phyloP scores from a whole-genome alignment of 2,797 vertebrate genomes.

The Myotis findleyi region DNA sequence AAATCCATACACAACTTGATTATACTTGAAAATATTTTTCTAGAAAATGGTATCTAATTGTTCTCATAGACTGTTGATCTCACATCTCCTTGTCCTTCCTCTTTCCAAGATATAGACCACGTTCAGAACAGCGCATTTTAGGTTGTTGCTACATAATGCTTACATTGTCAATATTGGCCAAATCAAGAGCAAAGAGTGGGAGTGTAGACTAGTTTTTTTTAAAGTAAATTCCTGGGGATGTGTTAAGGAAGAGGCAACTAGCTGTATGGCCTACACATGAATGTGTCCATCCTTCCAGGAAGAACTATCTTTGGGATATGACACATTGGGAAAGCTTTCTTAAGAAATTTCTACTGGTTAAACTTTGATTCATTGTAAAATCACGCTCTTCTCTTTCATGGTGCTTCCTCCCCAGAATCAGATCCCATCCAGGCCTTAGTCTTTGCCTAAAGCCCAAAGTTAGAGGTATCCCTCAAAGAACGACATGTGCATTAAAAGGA shows the following conservation, averaged over 20 bases:
- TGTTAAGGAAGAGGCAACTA: neutral
- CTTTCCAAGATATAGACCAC: neutral
- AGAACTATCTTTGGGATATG: neutral
- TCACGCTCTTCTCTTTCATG: neutral
- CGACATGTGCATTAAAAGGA: neutral
- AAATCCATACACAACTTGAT: neutral
- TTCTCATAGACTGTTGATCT: neutral
- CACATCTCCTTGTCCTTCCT: neutral
- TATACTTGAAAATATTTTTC: neutral
- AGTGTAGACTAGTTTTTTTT: neutral
- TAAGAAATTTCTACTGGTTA: neutral
- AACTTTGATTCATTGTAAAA: neutral
- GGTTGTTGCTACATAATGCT: neutral
- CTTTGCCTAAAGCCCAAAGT: neutral
- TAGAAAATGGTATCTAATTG: neutral
- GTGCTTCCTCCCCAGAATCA: neutral
- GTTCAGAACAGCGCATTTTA: neutral
- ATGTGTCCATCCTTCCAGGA: neutral
- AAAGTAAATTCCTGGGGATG: neutral
- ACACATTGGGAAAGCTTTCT: neutral
- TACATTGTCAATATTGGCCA: neutral
- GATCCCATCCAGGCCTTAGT: neutral
- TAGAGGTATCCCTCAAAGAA: neutral
- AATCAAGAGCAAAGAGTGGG: neutral
- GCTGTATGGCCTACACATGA: neutral